These are phyloP conservation scores for Hyphantria cunea DNA, from an alignment of 1,140 invertebrate genomes.

Conservation along the genomic window DNA sequence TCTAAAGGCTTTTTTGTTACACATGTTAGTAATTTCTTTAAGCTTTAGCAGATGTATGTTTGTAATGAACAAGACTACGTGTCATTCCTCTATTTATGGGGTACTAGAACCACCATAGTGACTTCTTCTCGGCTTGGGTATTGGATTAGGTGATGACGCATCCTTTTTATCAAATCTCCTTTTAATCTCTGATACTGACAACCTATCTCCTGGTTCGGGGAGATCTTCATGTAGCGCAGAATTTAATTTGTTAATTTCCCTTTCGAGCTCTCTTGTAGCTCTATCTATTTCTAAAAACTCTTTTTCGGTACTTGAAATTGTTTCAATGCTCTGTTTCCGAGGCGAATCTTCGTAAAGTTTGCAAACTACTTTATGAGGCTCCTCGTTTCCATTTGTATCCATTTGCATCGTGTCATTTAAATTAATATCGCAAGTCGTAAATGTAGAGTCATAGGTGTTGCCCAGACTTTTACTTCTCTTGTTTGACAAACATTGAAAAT, in stretches of 20 bases:
- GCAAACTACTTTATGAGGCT: conserved; percentile 68
- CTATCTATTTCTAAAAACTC: conserved; percentile 79
- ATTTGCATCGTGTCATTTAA: conserved; percentile 54
- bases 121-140: conserved; percentile 79
- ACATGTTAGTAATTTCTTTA: too few relatives aligned
- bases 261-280: conserved; percentile 71
- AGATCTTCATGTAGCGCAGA: conserved; percentile 65
- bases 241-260: conserved; percentile 74
- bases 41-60: too few relatives aligned
- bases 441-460: conserved; percentile 56
- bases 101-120: conserved; percentile 61
- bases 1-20: too few relatives aligned
- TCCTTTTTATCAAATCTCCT: conserved; percentile 68
- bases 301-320: conserved; percentile 72
- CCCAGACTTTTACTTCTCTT: conserved; percentile 73
- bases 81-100: conserved; percentile 25
- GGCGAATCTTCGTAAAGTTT: conserved; percentile 61
- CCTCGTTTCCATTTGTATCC: conserved; percentile 64
- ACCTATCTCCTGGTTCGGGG: conserved; percentile 39
- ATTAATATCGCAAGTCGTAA: conserved; percentile 64
- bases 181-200: conserved; percentile 72
- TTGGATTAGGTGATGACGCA: conserved; percentile 71
- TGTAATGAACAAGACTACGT: too few relatives aligned
- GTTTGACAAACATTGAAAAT: conserved; percentile 60
- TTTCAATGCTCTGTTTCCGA: conserved; percentile 68